These are phyloP conservation scores for Onychomys torridus DNA, from an alignment of 2,797 vertebrate species.

Conservation along the genomic window DNA sequence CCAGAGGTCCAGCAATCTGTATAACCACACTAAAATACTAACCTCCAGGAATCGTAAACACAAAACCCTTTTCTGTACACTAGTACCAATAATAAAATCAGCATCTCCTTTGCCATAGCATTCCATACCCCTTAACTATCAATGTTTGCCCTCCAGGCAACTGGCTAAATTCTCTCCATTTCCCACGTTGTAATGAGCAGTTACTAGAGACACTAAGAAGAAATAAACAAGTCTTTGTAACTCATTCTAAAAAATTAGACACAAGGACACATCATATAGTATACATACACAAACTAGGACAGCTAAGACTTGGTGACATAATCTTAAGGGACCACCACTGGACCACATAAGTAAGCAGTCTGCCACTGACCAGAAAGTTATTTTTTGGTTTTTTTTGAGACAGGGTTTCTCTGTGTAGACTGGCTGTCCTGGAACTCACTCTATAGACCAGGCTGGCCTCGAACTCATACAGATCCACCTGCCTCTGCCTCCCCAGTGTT, in stretches of 20 bases:
- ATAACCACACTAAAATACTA: neutral
- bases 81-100: neutral
- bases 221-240: neutral
- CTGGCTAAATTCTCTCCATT: neutral
- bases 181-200: constrained; percentile 10
- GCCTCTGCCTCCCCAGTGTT: neutral
- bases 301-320: neutral
- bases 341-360: neutral
- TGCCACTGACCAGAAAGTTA: neutral
- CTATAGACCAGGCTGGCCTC: neutral
- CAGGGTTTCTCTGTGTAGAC: neutral
- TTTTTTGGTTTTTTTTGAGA: neutral
- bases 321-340: neutral
- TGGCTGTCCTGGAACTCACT: neutral
- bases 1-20: neutral
- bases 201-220: neutral
- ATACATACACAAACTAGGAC: neutral
- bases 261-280: neutral
- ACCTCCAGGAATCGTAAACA: neutral
- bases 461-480: neutral
- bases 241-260: neutral
- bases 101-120: neutral
- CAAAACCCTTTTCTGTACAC: neutral
- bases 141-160: neutral
- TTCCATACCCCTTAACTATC: neutral